Evolutionary conservation across 2,888 invertebrate genomes (phyloP).

Genomic region (Dastarcus helophoroides): DNA sequence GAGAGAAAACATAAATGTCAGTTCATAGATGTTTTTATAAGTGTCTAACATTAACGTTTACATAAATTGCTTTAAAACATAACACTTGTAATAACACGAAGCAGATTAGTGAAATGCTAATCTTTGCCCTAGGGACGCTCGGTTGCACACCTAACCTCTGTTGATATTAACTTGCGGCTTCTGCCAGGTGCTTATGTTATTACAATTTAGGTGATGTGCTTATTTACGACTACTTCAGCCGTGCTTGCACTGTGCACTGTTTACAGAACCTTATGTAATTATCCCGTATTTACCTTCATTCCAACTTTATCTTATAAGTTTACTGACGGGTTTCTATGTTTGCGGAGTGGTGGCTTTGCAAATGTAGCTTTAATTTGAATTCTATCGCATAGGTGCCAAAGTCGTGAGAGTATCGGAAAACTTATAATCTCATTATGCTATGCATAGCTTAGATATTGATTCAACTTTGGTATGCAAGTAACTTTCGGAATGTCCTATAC

Average conservation of each 20-base stretch:
- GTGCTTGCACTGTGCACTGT: too few relatives aligned
- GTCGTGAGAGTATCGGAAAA: too few relatives aligned
- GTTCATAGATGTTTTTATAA: too few relatives aligned
- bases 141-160: constrained; percentile 9
- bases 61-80: too few relatives aligned
- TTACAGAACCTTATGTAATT: too few relatives aligned
- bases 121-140: constrained; percentile 12
- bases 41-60: too few relatives aligned
- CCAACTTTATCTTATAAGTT: constrained; percentile 12
- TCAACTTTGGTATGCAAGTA: too few relatives aligned
- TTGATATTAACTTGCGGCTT: constrained; percentile 17
- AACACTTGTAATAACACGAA: constrained; percentile 14
- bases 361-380: background rate
- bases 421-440: too few relatives aligned
- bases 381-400: background rate
- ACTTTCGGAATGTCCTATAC: too few relatives aligned
- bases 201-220: constrained; percentile 23
- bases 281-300: constrained; percentile 12
- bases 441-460: too few relatives aligned
- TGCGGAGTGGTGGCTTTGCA: background rate
- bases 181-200: constrained; percentile 23
- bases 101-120: constrained; percentile 16
- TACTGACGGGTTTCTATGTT: background rate
- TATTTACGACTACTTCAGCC: constrained; percentile 20
- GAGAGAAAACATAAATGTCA: too few relatives aligned